Conservation (phyloP, 2,113 vertebrate species). For the Cynopterus brachyotis region DNA sequence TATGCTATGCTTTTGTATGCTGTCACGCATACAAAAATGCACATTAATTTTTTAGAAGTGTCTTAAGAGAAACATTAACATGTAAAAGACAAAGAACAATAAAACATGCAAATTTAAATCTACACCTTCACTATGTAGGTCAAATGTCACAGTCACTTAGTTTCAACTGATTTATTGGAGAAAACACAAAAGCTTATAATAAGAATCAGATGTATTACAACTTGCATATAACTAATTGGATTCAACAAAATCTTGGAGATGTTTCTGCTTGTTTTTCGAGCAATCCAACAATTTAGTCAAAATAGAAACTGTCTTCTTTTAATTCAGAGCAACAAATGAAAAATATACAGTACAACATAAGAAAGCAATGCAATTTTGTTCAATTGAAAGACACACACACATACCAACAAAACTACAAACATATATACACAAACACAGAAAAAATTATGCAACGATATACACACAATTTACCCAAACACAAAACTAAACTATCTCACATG, state of each 20-base stretch:
- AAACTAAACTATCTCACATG: slow-evolving; percentile 67
- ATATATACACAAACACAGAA: slow-evolving; percentile 58
- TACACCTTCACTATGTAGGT: slow-evolving; percentile 73
- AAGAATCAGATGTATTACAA: slow-evolving; percentile 75
- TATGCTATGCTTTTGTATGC: not conserved
- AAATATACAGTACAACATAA: slow-evolving; percentile 62
- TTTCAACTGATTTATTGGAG: slow-evolving; percentile 75
- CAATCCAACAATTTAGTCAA: slow-evolving; percentile 63
- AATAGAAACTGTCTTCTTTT: slow-evolving; percentile 63
- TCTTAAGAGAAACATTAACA: not conserved
- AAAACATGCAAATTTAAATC: slow-evolving; percentile 72
- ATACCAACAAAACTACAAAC: slow-evolving; percentile 73
- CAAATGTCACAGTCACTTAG: slow-evolving; percentile 73
- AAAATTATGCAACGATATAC: slow-evolving; percentile 60
- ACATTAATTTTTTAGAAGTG: not conserved
- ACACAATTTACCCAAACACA: slow-evolving; percentile 64
- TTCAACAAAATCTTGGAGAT: slow-evolving; percentile 72
- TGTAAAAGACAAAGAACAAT: slow-evolving; percentile 66
- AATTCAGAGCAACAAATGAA: slow-evolving; percentile 59
- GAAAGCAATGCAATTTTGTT: slow-evolving; percentile 70
- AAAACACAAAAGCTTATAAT: slow-evolving; percentile 72
- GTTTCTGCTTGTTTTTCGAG: slow-evolving; percentile 71
- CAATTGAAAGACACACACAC: slow-evolving; percentile 61
- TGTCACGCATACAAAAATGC: slow-evolving; percentile 3
- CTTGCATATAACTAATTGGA: slow-evolving; percentile 69